phyloP scores from a whole-genome alignment of 2,888 invertebrate genomes.

The Shargacucullia verbasci region DNA sequence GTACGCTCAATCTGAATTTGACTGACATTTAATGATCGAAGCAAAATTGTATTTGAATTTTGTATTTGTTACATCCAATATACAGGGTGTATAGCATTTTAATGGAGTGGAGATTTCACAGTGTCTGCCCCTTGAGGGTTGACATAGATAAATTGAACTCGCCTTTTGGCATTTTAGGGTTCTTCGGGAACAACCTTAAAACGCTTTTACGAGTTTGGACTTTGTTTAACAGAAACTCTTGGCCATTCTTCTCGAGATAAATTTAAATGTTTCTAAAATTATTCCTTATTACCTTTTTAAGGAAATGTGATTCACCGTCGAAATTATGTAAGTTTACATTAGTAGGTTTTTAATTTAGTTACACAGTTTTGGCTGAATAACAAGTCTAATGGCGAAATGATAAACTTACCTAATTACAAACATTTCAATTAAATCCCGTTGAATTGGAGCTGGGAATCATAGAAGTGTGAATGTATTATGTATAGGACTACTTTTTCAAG shows the following conservation, averaged over 20 bases:
- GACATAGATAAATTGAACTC: conserved; percentile 79
- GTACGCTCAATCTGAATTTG: conserved; percentile 42
- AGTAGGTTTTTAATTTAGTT: too few species aligned
- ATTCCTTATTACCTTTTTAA: conserved; percentile 45
- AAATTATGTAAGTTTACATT: conserved; percentile 11
- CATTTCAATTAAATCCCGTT: too few species aligned
- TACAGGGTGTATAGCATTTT: conserved; percentile 67
- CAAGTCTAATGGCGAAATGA: too few species aligned
- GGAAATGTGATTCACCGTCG: conserved; percentile 10
- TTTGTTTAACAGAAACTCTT: conserved; percentile 45
- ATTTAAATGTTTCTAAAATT: conserved; percentile 50
- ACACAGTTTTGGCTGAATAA: too few species aligned
- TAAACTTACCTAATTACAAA: too few species aligned
- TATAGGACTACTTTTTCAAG: too few species aligned
- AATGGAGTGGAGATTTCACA: conserved; percentile 79
- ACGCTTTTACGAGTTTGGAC: conserved; percentile 57
- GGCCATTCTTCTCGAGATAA: conserved; percentile 51
- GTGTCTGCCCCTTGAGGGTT: conserved; percentile 75
- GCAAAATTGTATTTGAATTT: conserved; percentile 58
- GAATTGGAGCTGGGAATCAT: too few species aligned
- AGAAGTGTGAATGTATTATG: too few species aligned
- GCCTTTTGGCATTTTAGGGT: conserved; percentile 70
- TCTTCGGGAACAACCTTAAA: conserved; percentile 62
- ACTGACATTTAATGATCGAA: conserved; percentile 54
- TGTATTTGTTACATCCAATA: conserved; percentile 55